These are phyloP conservation scores for Junco hyemalis DNA, from an alignment of 2,113 vertebrate genomes.

Conservation along the genomic window DNA sequence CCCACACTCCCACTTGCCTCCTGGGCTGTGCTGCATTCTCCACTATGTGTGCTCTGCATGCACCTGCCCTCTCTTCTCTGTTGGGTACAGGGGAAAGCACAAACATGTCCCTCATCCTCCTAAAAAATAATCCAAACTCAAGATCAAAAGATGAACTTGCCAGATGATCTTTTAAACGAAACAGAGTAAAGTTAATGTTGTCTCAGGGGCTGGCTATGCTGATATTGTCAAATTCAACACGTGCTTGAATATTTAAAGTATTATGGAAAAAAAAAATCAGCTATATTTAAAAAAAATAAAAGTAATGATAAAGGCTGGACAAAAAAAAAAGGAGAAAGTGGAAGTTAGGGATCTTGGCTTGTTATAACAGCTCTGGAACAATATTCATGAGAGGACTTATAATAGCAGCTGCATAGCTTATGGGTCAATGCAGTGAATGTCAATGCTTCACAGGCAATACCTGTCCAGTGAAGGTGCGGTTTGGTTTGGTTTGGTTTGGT, in stretches of 20 bases:
- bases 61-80: not conserved
- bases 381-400: not conserved
- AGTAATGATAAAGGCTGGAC: not conserved
- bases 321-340: not conserved
- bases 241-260: not conserved
- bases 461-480: not conserved
- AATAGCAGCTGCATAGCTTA: not conserved
- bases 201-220: not conserved
- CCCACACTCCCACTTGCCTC: fast-evolving
- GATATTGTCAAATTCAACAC: not conserved
- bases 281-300: not conserved
- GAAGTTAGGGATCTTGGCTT: not conserved
- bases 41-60: not conserved
- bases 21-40: fast-evolving
- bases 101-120: not conserved
- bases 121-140: not conserved
- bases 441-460: not conserved
- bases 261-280: not conserved
- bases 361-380: not conserved
- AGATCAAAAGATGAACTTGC: not conserved
- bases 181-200: not conserved
- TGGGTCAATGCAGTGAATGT: not conserved
- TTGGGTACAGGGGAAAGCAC: fast-evolving
- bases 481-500: too few relatives aligned
- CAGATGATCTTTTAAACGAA: not conserved